Conservation (phyloP, 35 echinoderm and acorn worm genomes). For the Holothuria glaberrima region DNA sequence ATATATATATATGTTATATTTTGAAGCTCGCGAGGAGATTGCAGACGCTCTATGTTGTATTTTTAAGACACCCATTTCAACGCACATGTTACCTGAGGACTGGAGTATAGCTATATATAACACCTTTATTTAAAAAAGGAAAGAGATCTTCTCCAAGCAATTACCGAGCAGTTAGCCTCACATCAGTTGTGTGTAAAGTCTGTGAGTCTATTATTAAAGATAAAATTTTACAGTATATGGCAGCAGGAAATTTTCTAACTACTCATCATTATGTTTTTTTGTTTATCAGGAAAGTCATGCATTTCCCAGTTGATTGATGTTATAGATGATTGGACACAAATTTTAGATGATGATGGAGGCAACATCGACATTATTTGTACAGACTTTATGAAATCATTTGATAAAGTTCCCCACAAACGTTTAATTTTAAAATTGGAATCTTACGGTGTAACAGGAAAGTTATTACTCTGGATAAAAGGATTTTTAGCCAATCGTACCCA, state of each 20-base stretch:
- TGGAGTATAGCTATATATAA: not conserved
- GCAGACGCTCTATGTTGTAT: not conserved
- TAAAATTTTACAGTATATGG: not conserved
- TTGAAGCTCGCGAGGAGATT: too few relatives aligned
- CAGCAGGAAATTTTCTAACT: not conserved
- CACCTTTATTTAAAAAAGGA: conserved; percentile 23
- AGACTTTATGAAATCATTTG: conserved; percentile 58
- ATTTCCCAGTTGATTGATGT: not conserved
- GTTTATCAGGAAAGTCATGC: conserved; percentile 11
- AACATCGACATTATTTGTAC: conserved; percentile 16
- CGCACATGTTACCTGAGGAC: not conserved
- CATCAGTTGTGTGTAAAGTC: not conserved
- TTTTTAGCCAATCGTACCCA: conserved; percentile 18
- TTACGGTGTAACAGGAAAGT: too few relatives aligned
- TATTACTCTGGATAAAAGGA: too few relatives aligned
- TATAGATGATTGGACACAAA: not conserved
- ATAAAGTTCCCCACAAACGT: conserved; percentile 64
- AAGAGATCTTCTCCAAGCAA: not conserved
- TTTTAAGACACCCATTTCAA: not conserved
- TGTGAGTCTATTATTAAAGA: not conserved
- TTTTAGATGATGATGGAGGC: conserved; percentile 22
- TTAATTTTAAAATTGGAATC: conserved; percentile 57
- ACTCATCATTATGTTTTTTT: conserved; percentile 2
- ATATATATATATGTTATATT: too few relatives aligned
- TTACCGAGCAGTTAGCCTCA: conserved; percentile 21